Conservation (phyloP, 2,113 vertebrate species). For the Tyrannus savana region DNA sequence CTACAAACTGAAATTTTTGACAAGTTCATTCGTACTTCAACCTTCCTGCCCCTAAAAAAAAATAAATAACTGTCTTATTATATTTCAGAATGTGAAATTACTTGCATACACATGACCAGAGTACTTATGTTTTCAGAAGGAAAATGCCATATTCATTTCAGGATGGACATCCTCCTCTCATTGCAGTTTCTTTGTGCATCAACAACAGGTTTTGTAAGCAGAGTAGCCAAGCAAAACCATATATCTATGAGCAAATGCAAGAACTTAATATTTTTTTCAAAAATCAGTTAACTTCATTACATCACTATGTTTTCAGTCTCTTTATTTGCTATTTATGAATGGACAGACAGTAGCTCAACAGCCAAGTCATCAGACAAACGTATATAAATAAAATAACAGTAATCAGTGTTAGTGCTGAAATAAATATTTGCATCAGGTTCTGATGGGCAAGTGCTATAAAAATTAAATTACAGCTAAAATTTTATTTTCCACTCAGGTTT, state of each 20-base stretch:
- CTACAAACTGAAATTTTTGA: neutral
- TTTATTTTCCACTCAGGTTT: conserved; percentile 7
- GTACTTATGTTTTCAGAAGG: neutral
- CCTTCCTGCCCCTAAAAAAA: no score
- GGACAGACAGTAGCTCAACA: neutral
- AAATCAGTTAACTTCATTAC: neutral
- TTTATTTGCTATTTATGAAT: neutral
- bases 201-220: neutral
- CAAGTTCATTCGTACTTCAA: neutral
- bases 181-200: neutral
- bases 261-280: neutral
- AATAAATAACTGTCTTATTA: neutral
- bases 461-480: neutral
- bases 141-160: neutral
- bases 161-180: neutral
- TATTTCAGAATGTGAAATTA: neutral
- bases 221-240: neutral
- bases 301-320: neutral
- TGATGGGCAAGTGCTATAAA: neutral
- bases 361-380: neutral
- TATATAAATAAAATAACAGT: neutral
- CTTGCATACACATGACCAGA: neutral
- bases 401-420: neutral
- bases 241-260: neutral
- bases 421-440: conserved; percentile 4